Evolutionary conservation across 2,797 vertebrate genomes (phyloP), one percentile per base, ranked within the genome.

Genomic region (Sebastes oblongus): DNA sequence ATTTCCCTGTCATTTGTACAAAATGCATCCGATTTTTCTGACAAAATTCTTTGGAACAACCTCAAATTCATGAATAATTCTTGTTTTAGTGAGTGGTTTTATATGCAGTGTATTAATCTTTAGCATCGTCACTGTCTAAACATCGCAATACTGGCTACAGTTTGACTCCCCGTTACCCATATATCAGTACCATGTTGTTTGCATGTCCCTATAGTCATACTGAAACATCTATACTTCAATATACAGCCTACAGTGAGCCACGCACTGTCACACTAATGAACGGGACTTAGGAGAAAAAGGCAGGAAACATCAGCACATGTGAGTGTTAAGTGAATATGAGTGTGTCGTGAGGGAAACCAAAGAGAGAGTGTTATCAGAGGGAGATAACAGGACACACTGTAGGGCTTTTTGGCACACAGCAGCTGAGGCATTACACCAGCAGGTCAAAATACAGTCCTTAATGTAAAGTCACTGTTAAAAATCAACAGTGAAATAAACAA

Each of bases 341-440:
- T 72, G 85, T 87, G 75, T 65, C 67, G 52, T 81, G 81, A 88
- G 79, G 77, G 60, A 90, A 90, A 74, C 77, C 77, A 84, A 77
- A 75, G 75, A 77, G 66, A 66, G 66, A 66, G 75, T 16, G 25
- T 82, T 86, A 82, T 91, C 89, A 84, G 59, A 54, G 50, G 6
- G 29, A 84, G 85, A 86, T 90, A 77, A 80, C 27, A 29, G 70
- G 39, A 64, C 54, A n/a, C 25, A 16, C 58, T 73, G 30, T 42
- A 6, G 16, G 42, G 42, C 7, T 50, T 50, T 50, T 18, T 50
- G 42, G 42, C 42, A 50, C 42, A 20, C n/a, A 32, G 69, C 32
- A 58, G 64, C 65, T 54, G 42, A 76, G 36, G 20, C 52, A 32
- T 59, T n/a, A 55, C 55, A 71, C 8, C 18, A 9, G 32, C 1